phyloP scores from a whole-genome alignment of 2,797 vertebrate genomes.

The Molothrus ater region DNA sequence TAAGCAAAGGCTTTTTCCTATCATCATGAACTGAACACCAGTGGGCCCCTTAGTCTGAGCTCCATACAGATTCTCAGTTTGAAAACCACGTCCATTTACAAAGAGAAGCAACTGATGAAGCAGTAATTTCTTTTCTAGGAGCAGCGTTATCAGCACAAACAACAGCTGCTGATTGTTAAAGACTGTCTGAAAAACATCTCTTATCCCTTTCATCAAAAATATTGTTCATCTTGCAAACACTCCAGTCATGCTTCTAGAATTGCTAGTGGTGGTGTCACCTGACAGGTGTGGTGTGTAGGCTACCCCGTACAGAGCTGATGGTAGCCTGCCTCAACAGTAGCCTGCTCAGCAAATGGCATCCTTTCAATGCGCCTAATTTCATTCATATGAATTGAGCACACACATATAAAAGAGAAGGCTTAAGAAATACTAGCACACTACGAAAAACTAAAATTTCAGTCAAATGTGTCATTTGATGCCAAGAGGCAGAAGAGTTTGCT shows the following conservation, averaged over 20 bases:
- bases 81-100: background rate
- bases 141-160: background rate
- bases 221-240: background rate
- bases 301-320: background rate
- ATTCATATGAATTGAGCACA: background rate
- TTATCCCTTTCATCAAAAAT: background rate
- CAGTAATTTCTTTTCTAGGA: constrained; percentile 2
- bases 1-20: background rate
- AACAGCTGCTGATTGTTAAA: constrained; percentile 20
- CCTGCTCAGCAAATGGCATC: background rate
- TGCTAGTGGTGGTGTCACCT: background rate
- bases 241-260: background rate
- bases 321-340: background rate
- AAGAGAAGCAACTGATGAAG: constrained; percentile 30
- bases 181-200: background rate
- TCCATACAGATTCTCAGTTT: background rate
- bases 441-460: background rate
- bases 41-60: background rate
- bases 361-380: background rate
- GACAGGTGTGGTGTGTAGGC: background rate
- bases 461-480: background rate
- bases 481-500: background rate
- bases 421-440: background rate
- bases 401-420: background rate
- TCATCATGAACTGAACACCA: background rate